Percentiles rank a stretch among this genome's conserved stretches.
Conservation (phyloP, 2,113 vertebrate genomes). For the Ptychochromis oligacanthus region DNA sequence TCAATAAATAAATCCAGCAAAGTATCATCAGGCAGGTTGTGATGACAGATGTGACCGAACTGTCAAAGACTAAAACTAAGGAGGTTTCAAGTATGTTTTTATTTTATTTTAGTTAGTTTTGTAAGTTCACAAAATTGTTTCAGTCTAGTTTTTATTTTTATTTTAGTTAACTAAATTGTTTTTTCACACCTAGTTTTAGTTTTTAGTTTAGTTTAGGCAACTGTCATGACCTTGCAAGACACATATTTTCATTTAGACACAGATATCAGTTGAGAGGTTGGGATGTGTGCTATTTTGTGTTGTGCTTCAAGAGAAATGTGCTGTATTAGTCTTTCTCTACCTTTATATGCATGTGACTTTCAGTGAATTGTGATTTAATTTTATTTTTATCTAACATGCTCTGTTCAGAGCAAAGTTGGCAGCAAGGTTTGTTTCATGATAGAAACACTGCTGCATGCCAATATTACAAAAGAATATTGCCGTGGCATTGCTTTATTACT, state of each 20-base stretch:
- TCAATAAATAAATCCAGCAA: background rate
- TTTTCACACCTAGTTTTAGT: background rate
- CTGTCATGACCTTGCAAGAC: background rate
- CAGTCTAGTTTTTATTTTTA: background rate
- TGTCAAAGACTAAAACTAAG: background rate
- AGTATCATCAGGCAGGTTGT: background rate
- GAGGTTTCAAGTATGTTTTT: background rate
- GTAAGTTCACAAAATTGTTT: background rate
- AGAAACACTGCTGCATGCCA: background rate
- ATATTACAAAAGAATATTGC: background rate
- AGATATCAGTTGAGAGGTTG: background rate
- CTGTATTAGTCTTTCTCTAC: background rate
- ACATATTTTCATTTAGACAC: background rate
- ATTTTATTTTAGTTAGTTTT: background rate
- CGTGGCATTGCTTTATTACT: background rate
- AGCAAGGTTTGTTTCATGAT: background rate
- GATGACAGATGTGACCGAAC: background rate
- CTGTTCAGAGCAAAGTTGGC: background rate
- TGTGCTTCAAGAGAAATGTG: background rate
- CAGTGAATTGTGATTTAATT: background rate
- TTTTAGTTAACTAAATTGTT: too few species aligned
- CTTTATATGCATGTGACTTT: background rate
- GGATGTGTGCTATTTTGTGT: background rate
- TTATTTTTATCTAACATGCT: background rate
- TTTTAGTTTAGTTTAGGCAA: background rate